Conservation (phyloP, 2,113 vertebrate genomes). For the Vulpes lagopus region DNA sequence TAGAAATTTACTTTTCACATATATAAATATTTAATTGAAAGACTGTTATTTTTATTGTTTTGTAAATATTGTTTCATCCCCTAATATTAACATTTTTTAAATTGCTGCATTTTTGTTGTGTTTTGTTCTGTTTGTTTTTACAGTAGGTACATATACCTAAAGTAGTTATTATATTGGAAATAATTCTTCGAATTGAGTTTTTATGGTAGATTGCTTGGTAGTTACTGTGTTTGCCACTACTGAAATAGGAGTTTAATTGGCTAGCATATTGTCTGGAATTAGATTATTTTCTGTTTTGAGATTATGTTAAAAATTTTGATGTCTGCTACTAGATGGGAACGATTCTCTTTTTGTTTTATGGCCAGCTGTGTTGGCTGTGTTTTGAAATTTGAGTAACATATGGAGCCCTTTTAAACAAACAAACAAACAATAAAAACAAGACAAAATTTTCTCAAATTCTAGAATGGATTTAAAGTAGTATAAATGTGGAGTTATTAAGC, state of each 20-base stretch:
- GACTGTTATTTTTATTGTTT: background rate
- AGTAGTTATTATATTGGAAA: background rate
- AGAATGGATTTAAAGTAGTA: background rate
- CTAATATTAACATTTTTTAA: background rate
- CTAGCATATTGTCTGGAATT: background rate
- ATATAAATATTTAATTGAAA: constrained; percentile 26
- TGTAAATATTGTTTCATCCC: background rate
- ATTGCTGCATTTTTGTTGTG: background rate
- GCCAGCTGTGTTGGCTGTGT: constrained; percentile 45
- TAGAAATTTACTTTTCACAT: background rate
- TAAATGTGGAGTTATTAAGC: background rate
- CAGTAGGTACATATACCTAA: background rate
- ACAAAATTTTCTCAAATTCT: background rate
- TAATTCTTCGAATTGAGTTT: constrained; percentile 20
- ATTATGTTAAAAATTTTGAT: constrained; percentile 53
- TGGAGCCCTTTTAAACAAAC: background rate
- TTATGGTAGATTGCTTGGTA: background rate
- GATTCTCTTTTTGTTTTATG: constrained; percentile 34
- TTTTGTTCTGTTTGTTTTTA: background rate
- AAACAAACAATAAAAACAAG: background rate
- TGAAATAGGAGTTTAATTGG: constrained; percentile 16
- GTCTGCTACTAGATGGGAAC: constrained; percentile 60
- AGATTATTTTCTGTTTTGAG: constrained; percentile 63
- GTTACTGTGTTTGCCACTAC: background rate
- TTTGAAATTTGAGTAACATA: constrained; percentile 46